Evolutionary conservation across 1,140 invertebrate genomes (phyloP).

Genomic region (Dreissena polymorpha): DNA sequence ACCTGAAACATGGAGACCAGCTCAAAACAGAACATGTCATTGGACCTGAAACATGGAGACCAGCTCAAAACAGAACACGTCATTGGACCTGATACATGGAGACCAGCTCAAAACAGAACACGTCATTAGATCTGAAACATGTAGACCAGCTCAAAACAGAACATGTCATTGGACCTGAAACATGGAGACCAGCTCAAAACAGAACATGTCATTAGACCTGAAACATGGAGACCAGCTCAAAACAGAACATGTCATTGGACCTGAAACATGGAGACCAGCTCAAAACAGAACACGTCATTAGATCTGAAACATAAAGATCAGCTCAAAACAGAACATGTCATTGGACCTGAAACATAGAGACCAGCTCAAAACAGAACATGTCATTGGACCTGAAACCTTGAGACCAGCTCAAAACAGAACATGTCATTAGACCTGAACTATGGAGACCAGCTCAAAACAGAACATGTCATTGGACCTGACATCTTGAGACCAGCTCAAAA

Average conservation of each 20-base stretch:
- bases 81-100: slow-evolving; percentile 87
- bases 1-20: slow-evolving; percentile 84
- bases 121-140: slow-evolving; percentile 87
- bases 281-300: slow-evolving; percentile 97
- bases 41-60: slow-evolving; percentile 87
- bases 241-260: slow-evolving; percentile 94
- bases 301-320: slow-evolving; percentile 84
- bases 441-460: slow-evolving; percentile 98
- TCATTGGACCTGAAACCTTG: slow-evolving; percentile 83
- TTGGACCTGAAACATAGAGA: slow-evolving; percentile 81
- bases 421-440: slow-evolving; percentile 89
- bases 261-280: slow-evolving; percentile 93
- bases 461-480: slow-evolving; percentile 89
- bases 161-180: slow-evolving; percentile 87
- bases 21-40: slow-evolving; percentile 98
- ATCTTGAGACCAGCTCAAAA: slow-evolving; percentile 93
- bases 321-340: slow-evolving; percentile 98
- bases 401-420: slow-evolving; percentile 98
- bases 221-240: slow-evolving; percentile 96
- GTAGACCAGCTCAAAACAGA: slow-evolving; percentile 98
- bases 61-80: slow-evolving; percentile 99
- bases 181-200: slow-evolving; percentile 98
- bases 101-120: slow-evolving; percentile 98
- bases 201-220: slow-evolving; percentile 91
- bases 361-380: slow-evolving; percentile 98